Evolutionary conservation across 2,797 vertebrate genomes (phyloP).

Genomic region (Anableps anableps): DNA sequence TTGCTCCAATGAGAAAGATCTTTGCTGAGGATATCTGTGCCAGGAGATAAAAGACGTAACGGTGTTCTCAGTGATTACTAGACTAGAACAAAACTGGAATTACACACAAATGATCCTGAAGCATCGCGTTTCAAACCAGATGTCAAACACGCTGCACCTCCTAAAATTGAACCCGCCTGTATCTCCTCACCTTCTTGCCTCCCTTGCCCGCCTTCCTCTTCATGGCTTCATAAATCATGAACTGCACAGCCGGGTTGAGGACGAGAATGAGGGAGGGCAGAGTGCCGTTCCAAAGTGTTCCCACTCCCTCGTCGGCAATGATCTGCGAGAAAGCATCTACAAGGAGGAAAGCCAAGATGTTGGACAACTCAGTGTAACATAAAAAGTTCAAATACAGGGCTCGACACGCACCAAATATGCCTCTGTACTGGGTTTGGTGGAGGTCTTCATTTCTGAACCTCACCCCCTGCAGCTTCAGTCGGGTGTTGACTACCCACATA

Average conservation of each 20-base stretch:
- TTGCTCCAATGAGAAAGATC: slow-evolving; percentile 85
- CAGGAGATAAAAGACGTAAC: slow-evolving; percentile 20
- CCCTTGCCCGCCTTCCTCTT: slow-evolving; percentile 80
- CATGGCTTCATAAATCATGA: slow-evolving; percentile 87
- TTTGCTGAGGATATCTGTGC: slow-evolving; percentile 82
- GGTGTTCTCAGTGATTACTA: not conserved
- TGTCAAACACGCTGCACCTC: not conserved
- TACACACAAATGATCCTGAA: not conserved
- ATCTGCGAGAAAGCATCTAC: slow-evolving; percentile 86
- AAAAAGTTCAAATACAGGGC: not conserved
- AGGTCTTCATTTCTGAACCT: slow-evolving; percentile 85
- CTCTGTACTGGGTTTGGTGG: slow-evolving; percentile 83
- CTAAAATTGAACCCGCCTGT: too few species aligned
- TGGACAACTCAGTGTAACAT: not conserved
- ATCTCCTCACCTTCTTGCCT: slow-evolving; percentile 72
- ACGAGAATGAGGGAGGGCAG: slow-evolving; percentile 85
- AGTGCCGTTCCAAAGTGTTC: slow-evolving; percentile 82
- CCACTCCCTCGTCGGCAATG: slow-evolving; percentile 78
- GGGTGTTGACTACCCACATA: slow-evolving; percentile 89
- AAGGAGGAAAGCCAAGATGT: not conserved
- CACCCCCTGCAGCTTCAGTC: slow-evolving; percentile 85
- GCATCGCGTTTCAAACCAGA: not conserved
- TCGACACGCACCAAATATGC: slow-evolving; percentile 79
- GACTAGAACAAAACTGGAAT: not conserved
- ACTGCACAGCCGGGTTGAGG: slow-evolving; percentile 85